Conservation (phyloP, 2,113 vertebrate genomes). For the Neotoma lepida region DNA sequence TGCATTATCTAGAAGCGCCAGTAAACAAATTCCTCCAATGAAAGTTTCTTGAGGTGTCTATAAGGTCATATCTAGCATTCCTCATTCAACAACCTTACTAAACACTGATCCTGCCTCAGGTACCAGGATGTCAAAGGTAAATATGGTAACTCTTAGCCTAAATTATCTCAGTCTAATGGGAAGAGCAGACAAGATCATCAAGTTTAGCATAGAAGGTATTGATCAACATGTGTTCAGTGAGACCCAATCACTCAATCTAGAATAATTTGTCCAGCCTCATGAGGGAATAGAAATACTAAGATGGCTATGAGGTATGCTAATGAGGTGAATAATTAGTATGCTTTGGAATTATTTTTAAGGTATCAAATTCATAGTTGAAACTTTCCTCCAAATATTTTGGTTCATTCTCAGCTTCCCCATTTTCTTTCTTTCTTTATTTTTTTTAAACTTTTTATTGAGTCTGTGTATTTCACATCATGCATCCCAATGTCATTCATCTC, state of each 20-base stretch:
- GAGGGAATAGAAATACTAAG: neutral
- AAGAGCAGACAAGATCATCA: neutral
- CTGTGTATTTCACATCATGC: neutral
- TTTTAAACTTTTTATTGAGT: neutral
- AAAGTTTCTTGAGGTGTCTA: neutral
- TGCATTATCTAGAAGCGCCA: neutral
- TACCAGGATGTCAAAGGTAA: neutral
- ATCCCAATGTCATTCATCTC: neutral
- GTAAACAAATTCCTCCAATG: slow-evolving; percentile 35
- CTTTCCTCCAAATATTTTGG: slow-evolving; percentile 38
- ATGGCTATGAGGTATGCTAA: neutral
- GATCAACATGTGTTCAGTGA: neutral
- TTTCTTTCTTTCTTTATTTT: neutral
- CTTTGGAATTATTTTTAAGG: neutral
- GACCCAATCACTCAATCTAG: neutral
- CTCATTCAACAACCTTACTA: neutral
- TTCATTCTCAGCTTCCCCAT: neutral
- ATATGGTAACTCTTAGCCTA: neutral
- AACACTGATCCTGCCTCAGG: neutral
- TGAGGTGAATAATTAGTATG: neutral
- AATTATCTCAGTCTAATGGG: neutral
- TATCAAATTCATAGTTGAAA: neutral
- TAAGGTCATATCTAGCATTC: neutral
- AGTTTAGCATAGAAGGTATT: neutral
- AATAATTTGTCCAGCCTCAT: neutral